These are phyloP conservation scores for Drosophila simulans DNA, from an alignment of 1,140 invertebrate species.

Conservation along the genomic window DNA sequence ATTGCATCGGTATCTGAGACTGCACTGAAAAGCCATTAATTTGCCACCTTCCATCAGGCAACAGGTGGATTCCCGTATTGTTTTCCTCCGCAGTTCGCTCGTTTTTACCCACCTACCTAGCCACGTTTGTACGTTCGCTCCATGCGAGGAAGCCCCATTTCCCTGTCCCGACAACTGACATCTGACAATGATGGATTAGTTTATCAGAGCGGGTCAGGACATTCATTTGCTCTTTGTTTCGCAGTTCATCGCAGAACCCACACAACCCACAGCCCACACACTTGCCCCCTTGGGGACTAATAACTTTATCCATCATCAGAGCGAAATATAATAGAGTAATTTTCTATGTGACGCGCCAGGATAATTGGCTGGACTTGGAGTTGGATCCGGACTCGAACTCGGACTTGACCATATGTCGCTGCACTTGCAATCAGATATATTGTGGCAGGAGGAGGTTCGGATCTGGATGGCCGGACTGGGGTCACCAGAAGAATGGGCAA, in stretches of 20 bases:
- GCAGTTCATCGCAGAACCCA: slow-evolving; percentile 18
- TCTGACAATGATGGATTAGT: slow-evolving; percentile 72
- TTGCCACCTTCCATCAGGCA: slow-evolving; percentile 21
- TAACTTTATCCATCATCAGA: slow-evolving; percentile 70
- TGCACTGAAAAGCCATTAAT: slow-evolving; percentile 45
- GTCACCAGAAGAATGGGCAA: slow-evolving; percentile 50
- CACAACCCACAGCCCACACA: slow-evolving; percentile 1
- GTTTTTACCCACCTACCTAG: neutral
- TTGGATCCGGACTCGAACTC: neutral
- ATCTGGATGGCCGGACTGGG: neutral
- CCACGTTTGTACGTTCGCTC: neutral
- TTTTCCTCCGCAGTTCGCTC: neutral
- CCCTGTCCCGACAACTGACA: slow-evolving; percentile 40
- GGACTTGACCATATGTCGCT: slow-evolving; percentile 65
- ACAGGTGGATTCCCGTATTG: slow-evolving; percentile 21
- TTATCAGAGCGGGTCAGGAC: slow-evolving; percentile 48
- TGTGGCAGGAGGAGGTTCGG: slow-evolving; percentile 21
- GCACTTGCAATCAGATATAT: slow-evolving; percentile 71
- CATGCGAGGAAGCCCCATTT: slow-evolving; percentile 34
- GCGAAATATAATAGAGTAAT: slow-evolving; percentile 74
- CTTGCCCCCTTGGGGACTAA: slow-evolving; percentile 55
- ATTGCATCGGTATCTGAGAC: slow-evolving; percentile 18
- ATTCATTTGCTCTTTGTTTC: slow-evolving; percentile 61
- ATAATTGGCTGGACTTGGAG: slow-evolving; percentile 56
- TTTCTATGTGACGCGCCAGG: slow-evolving; percentile 66